Percentiles rank a stretch among this genome's conserved stretches.
Evolutionary conservation across 2,113 vertebrate species (phyloP).

Genomic region (Hassar affinis): DNA sequence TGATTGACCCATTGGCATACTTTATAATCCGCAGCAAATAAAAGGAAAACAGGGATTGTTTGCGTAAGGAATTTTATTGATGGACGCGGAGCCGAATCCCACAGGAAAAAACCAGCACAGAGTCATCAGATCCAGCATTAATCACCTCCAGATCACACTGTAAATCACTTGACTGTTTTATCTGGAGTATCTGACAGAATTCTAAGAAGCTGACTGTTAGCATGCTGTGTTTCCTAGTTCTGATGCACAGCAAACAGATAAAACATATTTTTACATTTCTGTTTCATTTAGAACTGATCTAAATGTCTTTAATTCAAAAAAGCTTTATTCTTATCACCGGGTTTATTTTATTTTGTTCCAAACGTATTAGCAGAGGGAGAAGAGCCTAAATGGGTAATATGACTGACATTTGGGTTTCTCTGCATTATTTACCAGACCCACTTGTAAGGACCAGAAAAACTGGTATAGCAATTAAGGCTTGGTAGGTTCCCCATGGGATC

Average conservation of each 20-base stretch:
- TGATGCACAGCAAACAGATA: neutral
- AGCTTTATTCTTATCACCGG: too few species aligned
- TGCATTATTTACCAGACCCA: too few species aligned
- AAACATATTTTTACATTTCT: neutral
- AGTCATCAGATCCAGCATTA: neutral
- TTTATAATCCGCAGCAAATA: constrained; percentile 41
- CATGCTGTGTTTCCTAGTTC: neutral
- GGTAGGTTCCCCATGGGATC: too few species aligned
- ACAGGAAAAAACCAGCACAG: constrained; percentile 20
- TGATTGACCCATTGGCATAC: constrained; percentile 46
- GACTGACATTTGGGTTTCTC: too few species aligned
- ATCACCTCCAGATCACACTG: constrained; percentile 3
- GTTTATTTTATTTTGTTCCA: too few species aligned
- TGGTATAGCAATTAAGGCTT: too few species aligned
- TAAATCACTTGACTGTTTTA: neutral
- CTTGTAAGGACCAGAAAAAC: too few species aligned
- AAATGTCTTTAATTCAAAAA: neutral
- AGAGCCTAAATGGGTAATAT: too few species aligned
- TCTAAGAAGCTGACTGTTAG: neutral
- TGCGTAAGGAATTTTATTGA: constrained; percentile 49
- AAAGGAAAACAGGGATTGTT: constrained; percentile 47
- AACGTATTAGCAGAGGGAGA: too few species aligned
- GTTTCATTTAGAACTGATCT: neutral
- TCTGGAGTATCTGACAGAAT: neutral
- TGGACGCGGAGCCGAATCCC: constrained; percentile 24